Base-by-base conservation (phyloP, 1,140 invertebrate species). In the Euborellia annulipes region DNA sequence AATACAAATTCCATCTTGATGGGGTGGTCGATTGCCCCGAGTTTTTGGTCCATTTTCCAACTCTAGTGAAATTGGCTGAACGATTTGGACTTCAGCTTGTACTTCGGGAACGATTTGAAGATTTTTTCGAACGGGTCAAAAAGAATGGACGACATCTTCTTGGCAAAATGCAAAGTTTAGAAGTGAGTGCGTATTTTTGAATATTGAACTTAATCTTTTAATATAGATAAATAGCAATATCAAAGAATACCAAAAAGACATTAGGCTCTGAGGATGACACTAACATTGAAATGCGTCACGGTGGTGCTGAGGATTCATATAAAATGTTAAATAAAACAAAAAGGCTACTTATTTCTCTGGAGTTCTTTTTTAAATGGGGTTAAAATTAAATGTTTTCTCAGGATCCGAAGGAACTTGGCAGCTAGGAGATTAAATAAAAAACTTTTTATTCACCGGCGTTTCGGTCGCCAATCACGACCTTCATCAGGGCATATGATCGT, bases 21-120 rank as follows among this genome's bases (percentile, higher is more conserved):
- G 91, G 85, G 36, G 89, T 94, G 13, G 94, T 99, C 0, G 79
- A 98, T 62, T 99, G 95, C 68, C 95, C 95, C 19, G 95, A 99
- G 63, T 99, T 97, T 70, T 68, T 99, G 21, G 92, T 98, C 13
- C 79, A 97, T 65, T 87, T 97, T 63, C 84, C 88, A 19, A 69
- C 80, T 3, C 69, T 98, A 45, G 66, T 78, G 50, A 85, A 87
- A 73, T 64, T 97, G 52, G 88, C 86, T 30, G 66, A 73, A 41
- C 82, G 88, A 52, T 79, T 76, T 70, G 85, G 81, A 3, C 68
- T 97, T 48, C 77, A 91, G 58, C 67, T 91, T 50, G 61, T 86
- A 1, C 73, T 71, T 41, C 76, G 74, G 53, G 72, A 72, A 49
- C 70, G 73, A 38, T 96, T 97, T 69, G 75, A 77, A 37, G 77